Evolutionary conservation across 2,797 vertebrate genomes (phyloP).

Genomic region (Taenioides sp.): DNA sequence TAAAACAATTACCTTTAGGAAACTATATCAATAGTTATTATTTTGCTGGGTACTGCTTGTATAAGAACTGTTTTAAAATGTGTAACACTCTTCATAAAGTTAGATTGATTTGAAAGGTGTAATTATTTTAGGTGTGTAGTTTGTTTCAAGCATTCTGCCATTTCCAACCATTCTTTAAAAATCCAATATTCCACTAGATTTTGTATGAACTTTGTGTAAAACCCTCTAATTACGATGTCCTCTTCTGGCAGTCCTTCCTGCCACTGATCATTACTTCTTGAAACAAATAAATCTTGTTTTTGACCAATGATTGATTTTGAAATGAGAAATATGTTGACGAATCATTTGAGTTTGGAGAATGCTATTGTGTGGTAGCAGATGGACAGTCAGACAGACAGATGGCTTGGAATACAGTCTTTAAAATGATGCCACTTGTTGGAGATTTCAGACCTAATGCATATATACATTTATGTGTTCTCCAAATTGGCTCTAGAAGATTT

Average conservation of each 20-base stretch:
- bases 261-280: constrained; percentile 22
- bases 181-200: too few relatives aligned
- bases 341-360: constrained; percentile 20
- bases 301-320: constrained; percentile 9
- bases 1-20: neutral
- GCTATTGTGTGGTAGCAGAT: constrained; percentile 4
- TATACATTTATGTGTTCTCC: neutral
- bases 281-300: constrained; percentile 15
- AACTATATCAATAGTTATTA: neutral
- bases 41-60: neutral
- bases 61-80: neutral
- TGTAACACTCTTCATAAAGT: neutral
- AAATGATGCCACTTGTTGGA: constrained; percentile 6
- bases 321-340: constrained; percentile 5
- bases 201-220: neutral
- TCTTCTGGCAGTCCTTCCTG: constrained; percentile 19
- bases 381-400: constrained; percentile 15
- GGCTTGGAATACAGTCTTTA: constrained; percentile 5
- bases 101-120: neutral
- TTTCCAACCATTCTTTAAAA: too few relatives aligned
- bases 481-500: neutral
- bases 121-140: too few relatives aligned
- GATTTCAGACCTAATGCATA: constrained; percentile 4
- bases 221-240: constrained; percentile 22
- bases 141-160: too few relatives aligned